These are phyloP conservation scores for Montipora efflorescens DNA, from an alignment of 64 coral and sea anemone species.

Conservation along the genomic window DNA sequence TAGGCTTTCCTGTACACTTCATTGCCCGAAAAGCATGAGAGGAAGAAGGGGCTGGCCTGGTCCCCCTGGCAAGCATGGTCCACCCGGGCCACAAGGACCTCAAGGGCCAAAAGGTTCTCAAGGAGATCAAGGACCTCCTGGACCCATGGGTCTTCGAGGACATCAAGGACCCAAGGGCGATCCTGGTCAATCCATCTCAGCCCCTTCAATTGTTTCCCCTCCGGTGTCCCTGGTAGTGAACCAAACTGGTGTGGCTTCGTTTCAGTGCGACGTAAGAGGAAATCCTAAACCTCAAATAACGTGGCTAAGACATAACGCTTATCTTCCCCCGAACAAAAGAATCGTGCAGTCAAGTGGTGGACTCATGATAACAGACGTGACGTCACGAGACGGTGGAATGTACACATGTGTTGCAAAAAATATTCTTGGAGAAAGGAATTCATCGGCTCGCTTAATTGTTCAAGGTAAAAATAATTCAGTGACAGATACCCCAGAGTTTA, in stretches of 20 bases:
- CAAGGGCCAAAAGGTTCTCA: constrained; percentile 4
- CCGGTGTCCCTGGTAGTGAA: constrained; percentile 37
- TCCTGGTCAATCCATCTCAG: constrained; percentile 46
- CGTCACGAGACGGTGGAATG: constrained; percentile 28
- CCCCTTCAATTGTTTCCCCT: constrained; percentile 35
- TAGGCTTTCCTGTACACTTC: constrained; percentile 13
- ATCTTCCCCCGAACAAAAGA: background rate
- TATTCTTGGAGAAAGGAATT: constrained; percentile 10
- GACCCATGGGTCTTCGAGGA: constrained; percentile 39
- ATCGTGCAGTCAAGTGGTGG: background rate
- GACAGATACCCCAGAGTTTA: no score
- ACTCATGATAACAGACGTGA: constrained; percentile 29
- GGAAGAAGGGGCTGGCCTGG: constrained; percentile 37
- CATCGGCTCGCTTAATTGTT: constrained; percentile 31
- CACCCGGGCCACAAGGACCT: constrained; percentile 10
- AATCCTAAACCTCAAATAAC: constrained; percentile 50
- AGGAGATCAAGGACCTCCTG: constrained; percentile 44
- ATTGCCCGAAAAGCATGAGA: constrained; percentile 29
- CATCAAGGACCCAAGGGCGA: constrained; percentile 50
- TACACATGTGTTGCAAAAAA: constrained; percentile 34
- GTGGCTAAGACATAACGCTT: constrained; percentile 54
- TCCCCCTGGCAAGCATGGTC: constrained; percentile 56
- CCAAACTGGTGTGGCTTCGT: constrained; percentile 40
- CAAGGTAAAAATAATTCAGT: constrained; percentile 18
- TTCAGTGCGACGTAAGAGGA: constrained; percentile 62